Percentiles rank a stretch among this genome's conserved stretches.
phyloP scores from a whole-genome alignment of 2,888 invertebrate genomes.

The Erebia epiphron region DNA sequence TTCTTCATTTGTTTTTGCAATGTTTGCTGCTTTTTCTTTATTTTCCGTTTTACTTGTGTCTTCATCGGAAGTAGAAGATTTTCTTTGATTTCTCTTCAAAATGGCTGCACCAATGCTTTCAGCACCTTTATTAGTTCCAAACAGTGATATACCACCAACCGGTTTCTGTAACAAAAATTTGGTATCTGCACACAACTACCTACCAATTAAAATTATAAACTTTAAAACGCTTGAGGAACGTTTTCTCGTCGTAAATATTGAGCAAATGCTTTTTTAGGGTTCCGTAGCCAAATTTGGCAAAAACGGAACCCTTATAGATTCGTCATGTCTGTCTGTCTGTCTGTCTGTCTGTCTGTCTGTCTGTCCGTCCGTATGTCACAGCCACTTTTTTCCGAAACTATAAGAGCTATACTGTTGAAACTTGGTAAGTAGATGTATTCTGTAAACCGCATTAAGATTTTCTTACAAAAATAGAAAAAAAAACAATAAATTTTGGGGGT shows the following conservation, averaged over 20 bases:
- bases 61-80: conserved; percentile 59
- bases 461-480: too few relatives aligned
- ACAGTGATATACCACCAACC: conserved; percentile 83
- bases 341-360: too few relatives aligned
- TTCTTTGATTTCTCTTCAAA: conserved; percentile 61
- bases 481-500: too few relatives aligned
- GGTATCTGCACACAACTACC: not conserved
- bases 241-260: not conserved
- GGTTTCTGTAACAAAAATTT: conserved; percentile 76
- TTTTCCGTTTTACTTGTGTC: conserved; percentile 47
- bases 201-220: not conserved
- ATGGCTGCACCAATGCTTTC: conserved; percentile 73
- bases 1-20: conserved; percentile 24
- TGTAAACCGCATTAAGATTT: too few relatives aligned
- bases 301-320: too few relatives aligned
- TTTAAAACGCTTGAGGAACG: not conserved
- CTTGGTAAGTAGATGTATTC: too few relatives aligned
- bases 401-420: too few relatives aligned
- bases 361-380: too few relatives aligned
- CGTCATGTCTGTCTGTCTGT: too few relatives aligned
- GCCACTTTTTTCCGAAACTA: too few relatives aligned
- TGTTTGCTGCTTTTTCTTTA: conserved; percentile 21
- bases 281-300: too few relatives aligned
- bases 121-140: conserved; percentile 70
- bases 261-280: not conserved